Base-by-base conservation (phyloP, 2,797 vertebrate genomes). In the Smutsia temminckii region DNA sequence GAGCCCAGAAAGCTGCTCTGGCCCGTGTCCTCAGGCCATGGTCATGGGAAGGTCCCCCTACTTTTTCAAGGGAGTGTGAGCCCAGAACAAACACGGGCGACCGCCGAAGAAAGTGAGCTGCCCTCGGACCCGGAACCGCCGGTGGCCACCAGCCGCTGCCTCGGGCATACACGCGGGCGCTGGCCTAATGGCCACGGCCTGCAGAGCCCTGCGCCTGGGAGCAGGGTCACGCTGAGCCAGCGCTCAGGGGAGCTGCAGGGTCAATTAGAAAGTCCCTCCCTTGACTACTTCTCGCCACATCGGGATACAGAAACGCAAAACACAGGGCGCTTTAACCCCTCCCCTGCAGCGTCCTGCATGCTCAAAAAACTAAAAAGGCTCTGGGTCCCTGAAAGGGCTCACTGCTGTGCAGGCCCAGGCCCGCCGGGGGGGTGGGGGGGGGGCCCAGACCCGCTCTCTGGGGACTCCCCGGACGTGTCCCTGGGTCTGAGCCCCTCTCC, bases 301-400 rank as follows among this genome's bases (percentile, higher is more conserved):
- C 14, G 5, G 96, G 97, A 96, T 59, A 57, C 46, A 92, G 89
- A 97, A 97, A 98, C 95, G 96, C 97, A 98, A 98, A 97, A 95
- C 97, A 97, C 80, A 92, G 97, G 97, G 96, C 11, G 96, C 98
- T 98, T 98, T 97, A 98, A 96, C 96, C 95, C 96, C 80, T 94
- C 97, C 97, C 94, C 90, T 89, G 20, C 57, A 92, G 97, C 96
- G 1, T 0, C 89, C 91, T 96, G 95, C 92, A 93, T 97, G 96
- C 93, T 97, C 93, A 94, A 95, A 96, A 75, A 97, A 98, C 80
- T 91, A 89, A 89, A 94, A 91, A 51, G 77, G 23, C 57, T 91
- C 32, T 17, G 1, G 13, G 63, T 51, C 18, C 34, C 3, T 75
- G 86, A 93, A 93, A 94, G 84, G 63, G 16, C 20, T 2, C 72